phyloP scores from a whole-genome alignment of 2,113 vertebrate genomes.

The Ptilorrhoa leucosticta region DNA sequence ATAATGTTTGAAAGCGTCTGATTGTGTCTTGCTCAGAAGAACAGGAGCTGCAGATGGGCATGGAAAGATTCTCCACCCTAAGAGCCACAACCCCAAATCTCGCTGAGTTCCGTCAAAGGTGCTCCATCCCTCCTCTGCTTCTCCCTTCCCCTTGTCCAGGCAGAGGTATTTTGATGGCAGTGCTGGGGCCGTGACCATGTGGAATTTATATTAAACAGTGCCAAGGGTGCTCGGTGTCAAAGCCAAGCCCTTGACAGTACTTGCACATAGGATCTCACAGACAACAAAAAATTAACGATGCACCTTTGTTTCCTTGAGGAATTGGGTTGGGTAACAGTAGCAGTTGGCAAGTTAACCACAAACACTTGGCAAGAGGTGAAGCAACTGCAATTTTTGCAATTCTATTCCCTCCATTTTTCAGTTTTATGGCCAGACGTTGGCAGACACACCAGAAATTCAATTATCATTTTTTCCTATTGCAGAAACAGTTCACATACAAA shows the following conservation, averaged over 20 bases:
- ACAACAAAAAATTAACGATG: neutral
- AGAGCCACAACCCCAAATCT: neutral
- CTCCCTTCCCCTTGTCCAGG: neutral
- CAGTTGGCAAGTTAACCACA: constrained; percentile 2
- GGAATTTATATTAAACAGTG: neutral
- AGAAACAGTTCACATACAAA: neutral
- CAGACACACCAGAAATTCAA: neutral
- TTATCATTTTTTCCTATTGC: neutral
- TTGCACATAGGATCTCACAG: neutral
- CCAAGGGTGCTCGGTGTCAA: neutral
- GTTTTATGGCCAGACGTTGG: neutral
- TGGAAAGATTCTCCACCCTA: neutral
- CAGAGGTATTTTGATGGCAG: neutral
- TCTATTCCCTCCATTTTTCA: neutral
- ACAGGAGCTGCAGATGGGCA: neutral
- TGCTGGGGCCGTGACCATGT: fast-evolving
- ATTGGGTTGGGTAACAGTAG: neutral
- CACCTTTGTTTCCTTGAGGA: neutral
- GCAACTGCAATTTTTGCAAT: constrained; percentile 8
- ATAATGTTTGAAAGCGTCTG: neutral
- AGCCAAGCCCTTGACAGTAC: neutral
- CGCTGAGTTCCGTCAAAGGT: neutral
- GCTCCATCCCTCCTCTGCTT: neutral
- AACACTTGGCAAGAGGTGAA: neutral
- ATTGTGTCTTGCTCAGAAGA: neutral